Conservation (phyloP, 2,888 invertebrate genomes). For the Trachelus troglodyta region DNA sequence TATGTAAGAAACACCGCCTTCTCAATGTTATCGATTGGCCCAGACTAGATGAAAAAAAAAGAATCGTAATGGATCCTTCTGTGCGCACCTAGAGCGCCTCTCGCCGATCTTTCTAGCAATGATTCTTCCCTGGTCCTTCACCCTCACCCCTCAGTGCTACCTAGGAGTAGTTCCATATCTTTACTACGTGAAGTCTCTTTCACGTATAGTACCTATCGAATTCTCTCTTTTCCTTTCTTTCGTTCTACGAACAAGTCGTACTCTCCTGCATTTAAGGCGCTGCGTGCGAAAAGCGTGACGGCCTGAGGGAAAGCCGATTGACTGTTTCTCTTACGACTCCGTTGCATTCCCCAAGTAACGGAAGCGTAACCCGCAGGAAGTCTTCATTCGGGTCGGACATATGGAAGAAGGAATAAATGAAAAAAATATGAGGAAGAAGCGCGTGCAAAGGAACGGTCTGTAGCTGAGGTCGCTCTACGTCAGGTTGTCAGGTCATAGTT, state of each 20-base stretch:
- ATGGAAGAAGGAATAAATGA: not conserved
- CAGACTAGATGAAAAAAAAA: constrained; percentile 5
- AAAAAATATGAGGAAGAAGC: not conserved
- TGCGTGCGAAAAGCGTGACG: constrained; percentile 63
- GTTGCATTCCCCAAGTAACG: not conserved
- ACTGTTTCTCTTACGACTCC: not conserved
- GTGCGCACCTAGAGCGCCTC: constrained; percentile 1
- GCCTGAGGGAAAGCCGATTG: constrained; percentile 57
- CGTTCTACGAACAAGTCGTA: not conserved
- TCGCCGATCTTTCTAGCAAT: not conserved
- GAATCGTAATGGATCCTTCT: constrained; percentile 22
- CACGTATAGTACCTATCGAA: not conserved
- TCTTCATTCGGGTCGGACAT: not conserved
- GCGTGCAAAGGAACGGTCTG: constrained; percentile 10
- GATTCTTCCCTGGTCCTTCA: not conserved
- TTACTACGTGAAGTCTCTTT: not conserved
- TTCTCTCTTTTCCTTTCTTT: not conserved
- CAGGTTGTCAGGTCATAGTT: constrained; percentile 6
- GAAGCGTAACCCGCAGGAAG: not conserved
- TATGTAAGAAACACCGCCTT: constrained; percentile 44
- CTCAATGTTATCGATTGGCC: constrained; percentile 48
- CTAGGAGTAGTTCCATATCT: not conserved
- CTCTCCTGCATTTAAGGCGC: not conserved
- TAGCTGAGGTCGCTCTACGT: constrained; percentile 12
- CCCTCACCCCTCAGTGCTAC: not conserved